Conservation (phyloP, 1,140 invertebrate species). For the Pachypsylla venusta region DNA sequence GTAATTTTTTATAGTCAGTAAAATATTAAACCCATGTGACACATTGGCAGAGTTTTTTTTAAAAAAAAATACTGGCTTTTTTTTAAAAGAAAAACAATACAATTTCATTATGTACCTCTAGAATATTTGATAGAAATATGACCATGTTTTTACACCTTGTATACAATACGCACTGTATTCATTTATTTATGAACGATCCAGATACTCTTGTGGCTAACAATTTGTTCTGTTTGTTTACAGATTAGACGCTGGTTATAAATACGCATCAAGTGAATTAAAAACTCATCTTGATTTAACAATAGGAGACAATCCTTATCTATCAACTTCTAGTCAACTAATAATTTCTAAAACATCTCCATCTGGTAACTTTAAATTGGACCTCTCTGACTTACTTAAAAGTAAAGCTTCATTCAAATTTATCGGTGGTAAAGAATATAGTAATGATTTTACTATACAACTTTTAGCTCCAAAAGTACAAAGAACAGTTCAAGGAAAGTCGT, state of each 20-base stretch:
- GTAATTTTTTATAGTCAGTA: too few species aligned
- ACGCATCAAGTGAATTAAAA: conserved; percentile 35
- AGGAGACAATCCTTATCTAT: conserved; percentile 36
- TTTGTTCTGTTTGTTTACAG: conserved; percentile 31
- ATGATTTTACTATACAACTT: conserved; percentile 3
- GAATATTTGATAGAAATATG: too few species aligned
- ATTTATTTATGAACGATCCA: too few species aligned
- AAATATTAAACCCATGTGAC: too few species aligned
- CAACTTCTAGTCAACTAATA: conserved; percentile 22
- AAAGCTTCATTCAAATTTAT: conserved; percentile 33
- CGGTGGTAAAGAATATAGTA: conserved; percentile 9
- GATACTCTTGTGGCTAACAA: too few species aligned
- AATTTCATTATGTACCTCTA: too few species aligned
- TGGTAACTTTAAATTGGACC: conserved; percentile 36
- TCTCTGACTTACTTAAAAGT: conserved; percentile 37
- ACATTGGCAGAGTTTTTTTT: too few species aligned
- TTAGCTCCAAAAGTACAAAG: conserved; percentile 15
- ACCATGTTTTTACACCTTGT: too few species aligned
- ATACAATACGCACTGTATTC: too few species aligned
- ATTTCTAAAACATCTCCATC: conserved; percentile 30
- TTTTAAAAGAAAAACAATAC: too few species aligned
- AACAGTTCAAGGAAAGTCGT: conserved; percentile 27
- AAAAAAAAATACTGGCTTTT: too few species aligned
- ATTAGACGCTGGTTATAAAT: conserved; percentile 36
- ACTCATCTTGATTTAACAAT: conserved; percentile 34